Percentiles rank a stretch among this genome's conserved stretches.
These are phyloP conservation scores for Kradibia gibbosae DNA, from an alignment of 1,140 invertebrate genomes.

Conservation along the genomic window DNA sequence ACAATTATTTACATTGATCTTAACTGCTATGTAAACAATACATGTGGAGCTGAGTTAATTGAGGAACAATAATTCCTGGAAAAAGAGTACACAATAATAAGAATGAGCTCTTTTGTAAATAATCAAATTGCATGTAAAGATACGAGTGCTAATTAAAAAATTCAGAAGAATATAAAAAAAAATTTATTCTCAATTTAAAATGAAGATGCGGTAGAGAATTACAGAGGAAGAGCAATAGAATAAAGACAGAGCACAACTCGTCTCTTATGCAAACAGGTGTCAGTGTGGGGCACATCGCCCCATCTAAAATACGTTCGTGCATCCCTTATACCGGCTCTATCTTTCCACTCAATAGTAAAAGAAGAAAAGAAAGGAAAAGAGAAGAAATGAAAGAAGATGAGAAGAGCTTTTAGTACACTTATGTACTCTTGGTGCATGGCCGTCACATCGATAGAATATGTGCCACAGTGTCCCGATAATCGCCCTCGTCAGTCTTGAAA, in stretches of 20 bases:
- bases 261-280: conserved; percentile 45
- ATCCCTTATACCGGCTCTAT: background rate
- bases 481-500: background rate
- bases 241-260: background rate
- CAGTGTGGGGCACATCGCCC: conserved; percentile 2
- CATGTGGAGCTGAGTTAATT: too few relatives aligned
- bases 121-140: too few relatives aligned
- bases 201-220: background rate
- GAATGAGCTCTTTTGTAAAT: too few relatives aligned
- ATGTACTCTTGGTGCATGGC: background rate
- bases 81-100: too few relatives aligned
- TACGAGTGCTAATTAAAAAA: too few relatives aligned
- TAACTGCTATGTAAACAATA: too few relatives aligned
- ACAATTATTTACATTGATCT: too few relatives aligned
- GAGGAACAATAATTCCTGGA: too few relatives aligned
- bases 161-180: background rate
- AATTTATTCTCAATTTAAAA: background rate
- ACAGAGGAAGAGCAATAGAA: background rate
- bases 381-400: too few relatives aligned
- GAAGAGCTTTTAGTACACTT: conserved; percentile 10
- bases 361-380: too few relatives aligned
- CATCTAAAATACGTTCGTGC: conserved; percentile 29
- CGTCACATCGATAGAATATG: conserved; percentile 2
- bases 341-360: conserved; percentile 6
- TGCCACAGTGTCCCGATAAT: background rate